Base-by-base conservation (phyloP, 2,113 vertebrate species). In the Aptenodytes patagonicus region DNA sequence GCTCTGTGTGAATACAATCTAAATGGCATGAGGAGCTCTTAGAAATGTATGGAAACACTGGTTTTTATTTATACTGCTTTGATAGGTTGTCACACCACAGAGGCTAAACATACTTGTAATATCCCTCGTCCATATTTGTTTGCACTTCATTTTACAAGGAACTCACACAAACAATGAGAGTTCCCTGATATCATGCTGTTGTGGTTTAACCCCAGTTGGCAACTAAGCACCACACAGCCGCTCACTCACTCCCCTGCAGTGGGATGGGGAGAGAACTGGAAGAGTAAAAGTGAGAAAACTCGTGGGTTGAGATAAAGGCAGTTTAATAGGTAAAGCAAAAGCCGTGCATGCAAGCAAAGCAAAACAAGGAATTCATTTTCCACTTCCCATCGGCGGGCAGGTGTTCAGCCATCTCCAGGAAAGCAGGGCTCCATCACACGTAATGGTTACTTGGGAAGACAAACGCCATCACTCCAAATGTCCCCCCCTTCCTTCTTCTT, bases 291-390 rank as follows among this genome's bases (percentile, higher is more conserved):
- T 17, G 21, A 40, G 40, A 55, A 81, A 55, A 7, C 2, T 46
- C 5, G 1, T 25, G 15, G 26, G 26, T 25, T 70, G 42, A 76
- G 55, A 51, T 44, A 22, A 68, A 20, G 40, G 44, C 10, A 38
- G 8, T 46, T 65, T 66, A 60, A 26, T 12, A 66, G 10, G 24
- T 6, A 78, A 71, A 52, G 17, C 29, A 66, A 79, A 72, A 66
- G 10, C 17, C 2, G 2, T 0, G 0, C 1, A 3, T 5, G 1
- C 2, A 58, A 34, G 52, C 13, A 72, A 66, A 79, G 10, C 9
- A 71, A 78, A 71, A 2, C 12, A 36, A 55, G 11, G 34, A 49
- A 71, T 64, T 51, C 2, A 22, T 84, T 64, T 44, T 16, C 13
- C 9, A 31, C 16, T 44, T 70, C n/a, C 40, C 31, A 25, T 34